Evolutionary conservation across 1,140 invertebrate species (phyloP).

Genomic region (Lordiphosa collinella): DNA sequence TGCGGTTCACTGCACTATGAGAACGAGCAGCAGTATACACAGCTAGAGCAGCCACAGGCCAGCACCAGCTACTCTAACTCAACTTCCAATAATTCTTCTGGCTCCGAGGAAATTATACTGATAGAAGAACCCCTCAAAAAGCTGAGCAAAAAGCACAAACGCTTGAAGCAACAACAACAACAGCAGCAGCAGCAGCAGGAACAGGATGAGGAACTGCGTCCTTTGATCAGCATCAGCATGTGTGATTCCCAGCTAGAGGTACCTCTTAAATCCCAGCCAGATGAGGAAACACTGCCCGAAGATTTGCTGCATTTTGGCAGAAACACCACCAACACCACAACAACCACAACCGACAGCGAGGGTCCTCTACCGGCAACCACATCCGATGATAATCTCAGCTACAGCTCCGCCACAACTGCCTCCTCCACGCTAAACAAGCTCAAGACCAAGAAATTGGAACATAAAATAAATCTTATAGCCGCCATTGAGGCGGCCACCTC

Average conservation of each 20-base stretch:
- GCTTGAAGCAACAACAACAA: conserved; percentile 46
- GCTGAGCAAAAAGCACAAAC: conserved; percentile 70
- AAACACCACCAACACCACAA: conserved; percentile 4
- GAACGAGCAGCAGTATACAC: conserved; percentile 36
- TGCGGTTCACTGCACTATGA: conserved; percentile 76
- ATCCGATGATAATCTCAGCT: conserved; percentile 61
- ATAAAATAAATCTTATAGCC: conserved; percentile 74
- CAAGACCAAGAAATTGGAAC: conserved; percentile 74
- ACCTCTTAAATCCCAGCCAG: too few relatives aligned
- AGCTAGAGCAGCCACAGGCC: background rate
- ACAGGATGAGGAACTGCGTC: conserved; percentile 59
- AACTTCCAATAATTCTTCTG: conserved; percentile 64
- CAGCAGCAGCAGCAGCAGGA: conserved; percentile 35
- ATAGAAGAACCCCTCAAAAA: conserved; percentile 66
- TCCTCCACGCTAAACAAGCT: conserved; percentile 45
- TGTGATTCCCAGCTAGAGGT: conserved; percentile 55
- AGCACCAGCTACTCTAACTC: conserved; percentile 1
- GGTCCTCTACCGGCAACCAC: conserved; percentile 70
- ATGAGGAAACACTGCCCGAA: conserved; percentile 40
- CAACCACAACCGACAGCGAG: conserved; percentile 65
- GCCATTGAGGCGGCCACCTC: conserved; percentile 76
- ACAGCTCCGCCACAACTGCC: conserved; percentile 4
- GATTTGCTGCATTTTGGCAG: conserved; percentile 58
- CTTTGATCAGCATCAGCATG: conserved; percentile 63
- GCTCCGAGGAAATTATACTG: conserved; percentile 65